Percentiles rank a stretch among this genome's conserved stretches.
phyloP scores from a whole-genome alignment of 2,113 vertebrate species.

The Peromyscus leucopus region DNA sequence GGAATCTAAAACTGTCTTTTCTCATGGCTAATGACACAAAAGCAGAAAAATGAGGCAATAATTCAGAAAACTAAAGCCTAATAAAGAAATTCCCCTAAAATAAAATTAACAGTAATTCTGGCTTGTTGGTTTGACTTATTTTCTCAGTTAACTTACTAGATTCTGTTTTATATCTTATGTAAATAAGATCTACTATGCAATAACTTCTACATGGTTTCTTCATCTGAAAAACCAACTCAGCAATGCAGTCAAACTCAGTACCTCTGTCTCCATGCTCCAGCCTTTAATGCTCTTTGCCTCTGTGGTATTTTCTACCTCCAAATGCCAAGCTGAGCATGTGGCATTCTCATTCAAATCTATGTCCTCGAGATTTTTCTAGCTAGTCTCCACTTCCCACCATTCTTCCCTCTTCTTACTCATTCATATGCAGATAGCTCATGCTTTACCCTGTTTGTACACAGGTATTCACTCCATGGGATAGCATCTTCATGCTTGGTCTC shows the following conservation, averaged over 20 bases:
- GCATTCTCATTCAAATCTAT: neutral
- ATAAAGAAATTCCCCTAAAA: conserved; percentile 23
- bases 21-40: neutral
- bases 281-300: neutral
- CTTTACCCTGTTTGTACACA: neutral
- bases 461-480: neutral
- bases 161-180: conserved; percentile 10
- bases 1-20: conserved; percentile 52
- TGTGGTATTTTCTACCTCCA: neutral
- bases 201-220: conserved; percentile 27
- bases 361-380: neutral
- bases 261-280: neutral
- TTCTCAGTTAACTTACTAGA: neutral
- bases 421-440: neutral
- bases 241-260: neutral
- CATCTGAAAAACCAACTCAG: conserved; percentile 8
- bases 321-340: neutral
- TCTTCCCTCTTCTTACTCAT: neutral
- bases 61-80: conserved; percentile 44
- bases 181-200: conserved; percentile 13
- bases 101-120: conserved; percentile 46
- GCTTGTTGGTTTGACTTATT: neutral
- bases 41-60: conserved; percentile 5
- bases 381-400: neutral
- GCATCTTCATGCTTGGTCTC: neutral